Percentiles rank a stretch among this genome's conserved stretches.
phyloP scores from a whole-genome alignment of 1,140 invertebrate species.

The Pseudobourletiella spinata region DNA sequence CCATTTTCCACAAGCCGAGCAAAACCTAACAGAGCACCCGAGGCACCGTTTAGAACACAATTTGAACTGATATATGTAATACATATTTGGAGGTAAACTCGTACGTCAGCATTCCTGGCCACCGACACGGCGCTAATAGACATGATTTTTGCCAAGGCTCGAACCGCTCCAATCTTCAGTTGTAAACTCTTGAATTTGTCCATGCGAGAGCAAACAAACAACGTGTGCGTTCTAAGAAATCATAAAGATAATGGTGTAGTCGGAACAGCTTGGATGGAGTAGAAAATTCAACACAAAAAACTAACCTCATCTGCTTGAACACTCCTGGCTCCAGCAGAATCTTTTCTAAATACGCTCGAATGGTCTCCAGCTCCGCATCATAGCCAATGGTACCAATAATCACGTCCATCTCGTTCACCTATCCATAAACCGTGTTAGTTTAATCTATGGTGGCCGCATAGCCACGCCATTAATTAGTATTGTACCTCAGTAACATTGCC shows the following conservation, averaged over 20 bases:
- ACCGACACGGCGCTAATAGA: slow-evolving; percentile 12
- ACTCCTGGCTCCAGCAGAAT: slow-evolving; percentile 11
- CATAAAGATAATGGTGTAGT: too few species aligned
- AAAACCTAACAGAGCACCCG: too few species aligned
- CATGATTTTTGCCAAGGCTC: slow-evolving; percentile 25
- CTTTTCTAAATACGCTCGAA: slow-evolving; percentile 12
- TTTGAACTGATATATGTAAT: too few species aligned
- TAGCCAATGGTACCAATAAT: slow-evolving; percentile 24
- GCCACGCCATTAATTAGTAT: too few species aligned
- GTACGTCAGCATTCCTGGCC: slow-evolving; percentile 1
- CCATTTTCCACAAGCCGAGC: slow-evolving; percentile 14
- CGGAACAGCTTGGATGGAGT: too few species aligned
- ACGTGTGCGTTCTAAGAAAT: slow-evolving; percentile 1
- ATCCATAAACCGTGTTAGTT: too few species aligned
- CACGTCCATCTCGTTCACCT: slow-evolving; percentile 22
- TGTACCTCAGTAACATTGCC: neutral
- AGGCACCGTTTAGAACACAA: too few species aligned
- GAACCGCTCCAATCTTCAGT: slow-evolving; percentile 22
- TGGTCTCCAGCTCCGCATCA: slow-evolving; percentile 16
- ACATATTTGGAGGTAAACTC: neutral
- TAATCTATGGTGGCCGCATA: too few species aligned
- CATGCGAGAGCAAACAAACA: neutral
- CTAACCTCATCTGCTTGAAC: slow-evolving; percentile 11
- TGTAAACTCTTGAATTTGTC: slow-evolving; percentile 12
- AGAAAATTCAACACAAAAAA: too few species aligned